Evolutionary conservation across 2,113 vertebrate species (phyloP).

Genomic region (Circaetus cinerascens): DNA sequence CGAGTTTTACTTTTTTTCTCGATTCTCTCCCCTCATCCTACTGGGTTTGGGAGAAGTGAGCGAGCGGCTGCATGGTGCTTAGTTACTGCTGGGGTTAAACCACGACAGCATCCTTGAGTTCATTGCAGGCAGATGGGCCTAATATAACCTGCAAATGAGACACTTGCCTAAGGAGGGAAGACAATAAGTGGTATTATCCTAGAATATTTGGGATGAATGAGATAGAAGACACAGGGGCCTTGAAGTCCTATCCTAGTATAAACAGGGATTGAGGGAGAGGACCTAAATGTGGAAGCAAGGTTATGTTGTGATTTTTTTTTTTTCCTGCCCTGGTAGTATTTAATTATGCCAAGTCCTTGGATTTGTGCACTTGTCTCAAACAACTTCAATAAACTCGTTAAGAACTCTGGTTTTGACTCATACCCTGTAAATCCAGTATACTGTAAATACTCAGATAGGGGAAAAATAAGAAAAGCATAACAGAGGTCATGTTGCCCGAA

Average conservation of each 20-base stretch:
- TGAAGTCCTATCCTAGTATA: neutral
- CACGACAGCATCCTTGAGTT: neutral
- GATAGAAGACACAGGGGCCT: neutral
- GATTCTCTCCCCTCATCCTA: too few relatives aligned
- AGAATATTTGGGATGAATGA: neutral
- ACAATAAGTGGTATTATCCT: neutral
- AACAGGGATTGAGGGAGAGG: neutral
- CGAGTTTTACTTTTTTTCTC: too few relatives aligned
- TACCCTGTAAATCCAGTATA: neutral
- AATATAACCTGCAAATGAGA: neutral
- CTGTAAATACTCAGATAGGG: neutral
- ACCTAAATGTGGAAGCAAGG: neutral
- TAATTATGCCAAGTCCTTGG: neutral
- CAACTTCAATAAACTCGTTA: neutral
- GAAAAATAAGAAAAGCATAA: neutral
- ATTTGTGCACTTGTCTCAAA: neutral
- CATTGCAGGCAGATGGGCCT: neutral
- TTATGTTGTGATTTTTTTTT: neutral
- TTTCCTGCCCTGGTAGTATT: fast-evolving
- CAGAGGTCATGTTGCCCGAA: neutral
- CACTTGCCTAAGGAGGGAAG: neutral
- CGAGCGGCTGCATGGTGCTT: too few relatives aligned
- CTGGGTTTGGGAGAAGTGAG: too few relatives aligned
- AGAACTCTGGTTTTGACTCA: neutral
- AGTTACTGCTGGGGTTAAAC: too few relatives aligned